Evolutionary conservation across 2,113 vertebrate genomes (phyloP), one percentile per base, ranked within the genome.

Genomic region (Mirounga angustirostris): DNA sequence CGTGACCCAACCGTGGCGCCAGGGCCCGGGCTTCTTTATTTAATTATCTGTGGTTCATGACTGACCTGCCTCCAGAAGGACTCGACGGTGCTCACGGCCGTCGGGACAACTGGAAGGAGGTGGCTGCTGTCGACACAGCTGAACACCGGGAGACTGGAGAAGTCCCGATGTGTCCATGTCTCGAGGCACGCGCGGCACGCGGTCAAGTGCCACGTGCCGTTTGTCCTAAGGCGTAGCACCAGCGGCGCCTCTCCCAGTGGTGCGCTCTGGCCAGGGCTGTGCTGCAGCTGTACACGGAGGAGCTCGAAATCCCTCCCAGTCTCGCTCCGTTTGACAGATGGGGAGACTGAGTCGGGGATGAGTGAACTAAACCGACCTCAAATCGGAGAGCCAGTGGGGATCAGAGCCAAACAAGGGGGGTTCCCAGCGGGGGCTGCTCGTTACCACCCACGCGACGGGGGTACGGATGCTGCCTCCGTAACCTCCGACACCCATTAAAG

Each of bases 181-280:
- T 36, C 24, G 1, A 1, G 24, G 24, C 59, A 78, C 7, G 1
- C 1, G 0, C 0, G 0, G 82, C 6, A 6, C 1, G 0, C 2
- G 14, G 46, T 30, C 43, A 74, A 24, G 69, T 15, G 1, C 21
- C 1, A 11, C 3, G 5, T 15, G 63, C 15, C 28, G 1, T 15
- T 43, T 3, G 13, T 46, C 43, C 1, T 5, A 19, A 73, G n/a
- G 9, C 5, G 0, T 15, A 7, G 36, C 9, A 1, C 4, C 19
- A 30, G 46, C 43, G 9, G 33, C 0, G 63, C 58, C 26, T 6
- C 81, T 73, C 3, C n/a, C 36, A 76, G 36, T 26, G 5, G 30
- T 18, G 59, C 0, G 0, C 40, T 73, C 69, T 74, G 18, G 0
- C 4, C 46, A 36, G 19, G 40, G 15, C 16, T 6, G 30, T 1